A percentile compares a stretch with the other conserved stretches of the same genome.
Conservation (phyloP, 2,113 vertebrate species). For the Psilopogon haemacephalus region DNA sequence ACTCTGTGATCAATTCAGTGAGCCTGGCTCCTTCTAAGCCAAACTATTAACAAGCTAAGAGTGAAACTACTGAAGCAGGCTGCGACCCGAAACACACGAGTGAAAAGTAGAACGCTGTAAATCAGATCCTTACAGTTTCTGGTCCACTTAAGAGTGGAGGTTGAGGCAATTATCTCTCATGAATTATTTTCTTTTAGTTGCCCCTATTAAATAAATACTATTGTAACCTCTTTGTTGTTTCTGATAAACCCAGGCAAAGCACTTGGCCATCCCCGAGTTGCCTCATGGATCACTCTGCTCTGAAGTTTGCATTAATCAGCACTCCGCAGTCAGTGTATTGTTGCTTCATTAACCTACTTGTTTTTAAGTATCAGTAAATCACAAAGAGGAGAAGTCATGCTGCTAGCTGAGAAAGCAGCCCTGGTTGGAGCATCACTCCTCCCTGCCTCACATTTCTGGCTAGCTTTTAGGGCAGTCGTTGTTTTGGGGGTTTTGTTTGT, state of each 20-base stretch:
- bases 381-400: slow-evolving; percentile 56
- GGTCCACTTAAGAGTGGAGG: neutral
- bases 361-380: slow-evolving; percentile 66
- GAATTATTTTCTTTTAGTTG: neutral
- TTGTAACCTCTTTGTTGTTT: neutral
- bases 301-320: slow-evolving; percentile 60
- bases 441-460: neutral
- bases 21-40: neutral
- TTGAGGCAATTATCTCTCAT: neutral
- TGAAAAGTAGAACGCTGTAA: neutral
- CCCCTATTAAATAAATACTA: neutral
- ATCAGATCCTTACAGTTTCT: neutral
- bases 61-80: neutral
- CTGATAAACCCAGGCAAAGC: neutral
- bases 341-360: slow-evolving; percentile 72
- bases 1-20: neutral
- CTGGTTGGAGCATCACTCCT: slow-evolving; percentile 17
- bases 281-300: slow-evolving; percentile 12
- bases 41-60: neutral
- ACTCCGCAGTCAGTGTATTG: slow-evolving; percentile 33
- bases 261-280: neutral
- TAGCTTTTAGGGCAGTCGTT: neutral
- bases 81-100: neutral
- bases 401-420: slow-evolving; percentile 53
- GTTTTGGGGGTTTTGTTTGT: neutral